A percentile compares a stretch with the other conserved stretches of the same genome.
phyloP scores from a whole-genome alignment of 2,797 vertebrate species.

The Sebastes diaconus region DNA sequence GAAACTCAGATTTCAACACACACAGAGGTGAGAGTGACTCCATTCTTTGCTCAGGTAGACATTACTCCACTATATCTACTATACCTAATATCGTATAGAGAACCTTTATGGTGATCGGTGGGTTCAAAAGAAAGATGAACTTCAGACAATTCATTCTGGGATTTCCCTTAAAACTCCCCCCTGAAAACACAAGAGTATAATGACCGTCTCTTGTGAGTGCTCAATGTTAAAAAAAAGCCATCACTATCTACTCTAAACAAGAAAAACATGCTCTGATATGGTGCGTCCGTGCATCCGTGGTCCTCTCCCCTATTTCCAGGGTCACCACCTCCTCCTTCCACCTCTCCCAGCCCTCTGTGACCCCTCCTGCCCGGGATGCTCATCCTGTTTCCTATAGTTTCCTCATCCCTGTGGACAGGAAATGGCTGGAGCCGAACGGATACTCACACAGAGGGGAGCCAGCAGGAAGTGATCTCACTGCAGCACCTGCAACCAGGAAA shows the following conservation, averaged over 20 bases:
- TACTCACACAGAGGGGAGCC: slow-evolving; percentile 41
- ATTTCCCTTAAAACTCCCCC: background rate
- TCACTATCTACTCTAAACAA: background rate
- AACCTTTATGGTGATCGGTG: background rate
- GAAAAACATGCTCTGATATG: slow-evolving; percentile 21
- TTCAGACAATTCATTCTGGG: background rate
- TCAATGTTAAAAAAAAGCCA: background rate
- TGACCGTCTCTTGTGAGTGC: background rate
- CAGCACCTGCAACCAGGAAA: slow-evolving; percentile 83
- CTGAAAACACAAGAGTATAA: background rate
- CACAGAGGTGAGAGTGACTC: too few relatives aligned
- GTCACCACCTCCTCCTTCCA: slow-evolving; percentile 59
- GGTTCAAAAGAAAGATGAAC: slow-evolving; percentile 11
- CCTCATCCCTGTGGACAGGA: slow-evolving; percentile 77
- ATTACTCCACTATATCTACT: too few relatives aligned
- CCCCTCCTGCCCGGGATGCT: slow-evolving; percentile 79
- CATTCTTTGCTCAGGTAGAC: too few relatives aligned
- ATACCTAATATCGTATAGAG: background rate
- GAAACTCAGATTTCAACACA: too few relatives aligned
- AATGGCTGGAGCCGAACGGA: slow-evolving; percentile 72
- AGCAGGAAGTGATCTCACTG: slow-evolving; percentile 84
- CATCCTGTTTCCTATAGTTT: slow-evolving; percentile 84
- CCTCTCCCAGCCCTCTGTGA: slow-evolving; percentile 64
- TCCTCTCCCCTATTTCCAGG: slow-evolving; percentile 61
- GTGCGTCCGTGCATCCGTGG: background rate